Evolutionary conservation across 2,888 invertebrate genomes (phyloP), one percentile per base, ranked within the genome.

Genomic region (Epinotia brunnichana): DNA sequence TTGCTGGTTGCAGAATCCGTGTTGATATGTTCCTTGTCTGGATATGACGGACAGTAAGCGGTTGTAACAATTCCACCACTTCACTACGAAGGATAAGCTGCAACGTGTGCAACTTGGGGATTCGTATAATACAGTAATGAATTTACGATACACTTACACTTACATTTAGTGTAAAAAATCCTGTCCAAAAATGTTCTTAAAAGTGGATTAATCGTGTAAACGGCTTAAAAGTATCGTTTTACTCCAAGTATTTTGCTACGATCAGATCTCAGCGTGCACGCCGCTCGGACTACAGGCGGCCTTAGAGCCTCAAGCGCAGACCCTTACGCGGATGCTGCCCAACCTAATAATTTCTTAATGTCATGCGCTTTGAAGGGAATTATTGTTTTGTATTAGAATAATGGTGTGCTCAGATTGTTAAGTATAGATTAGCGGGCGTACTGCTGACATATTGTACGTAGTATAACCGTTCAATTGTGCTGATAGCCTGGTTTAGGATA

Each of bases 281-380:
- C 48, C n/a, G 69, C 70, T 62, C 70, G 66, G 71, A 78, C 64
- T 78, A 70, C 44, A 64, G 48, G 3, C 73, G 72, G 76, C 88
- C 84, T 87, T 76, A 84, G 66, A 79, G 83, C 89, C 89, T 76
- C 79, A 69, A 90, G 89, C 89, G 76, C 78, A 80, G 79, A 80
- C 86, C 85, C 90, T 90, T 91, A 90, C 90, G 88, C 92, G 91
- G 91, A 92, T 91, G 89, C 87, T 81, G 83, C 85, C 77, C 90
- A 89, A 92, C 91, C 91, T 91, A 91, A 92, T 91, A 92, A 92
- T 93, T 93, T 91, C 92, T 90, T 90, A 91, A 93, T 92, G 92
- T 89, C 92, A 92, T 91, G 90, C 88, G 87, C 88, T 90, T 83
- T 84, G 87, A 88, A 88, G 87, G 88, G 90, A 92, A 92, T 91